These are phyloP conservation scores for Cyprinodon diabolis DNA, from an alignment of 2,797 vertebrate species.

Conservation along the genomic window DNA sequence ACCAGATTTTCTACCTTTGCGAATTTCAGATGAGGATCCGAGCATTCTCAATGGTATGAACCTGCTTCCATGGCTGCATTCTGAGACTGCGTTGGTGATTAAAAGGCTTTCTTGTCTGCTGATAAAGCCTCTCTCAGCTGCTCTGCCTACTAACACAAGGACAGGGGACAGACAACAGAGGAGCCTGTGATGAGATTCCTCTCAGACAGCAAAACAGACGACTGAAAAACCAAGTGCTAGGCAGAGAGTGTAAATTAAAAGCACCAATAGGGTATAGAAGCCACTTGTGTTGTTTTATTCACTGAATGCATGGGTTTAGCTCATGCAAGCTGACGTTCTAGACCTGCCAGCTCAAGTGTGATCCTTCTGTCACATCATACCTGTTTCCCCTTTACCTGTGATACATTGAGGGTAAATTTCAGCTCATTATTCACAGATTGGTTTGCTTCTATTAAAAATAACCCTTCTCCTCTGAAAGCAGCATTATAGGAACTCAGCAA, in stretches of 20 bases:
- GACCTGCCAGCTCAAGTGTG: slow-evolving; percentile 22
- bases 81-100: slow-evolving; percentile 70
- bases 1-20: slow-evolving; percentile 57
- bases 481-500: slow-evolving; percentile 26
- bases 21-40: slow-evolving; percentile 69
- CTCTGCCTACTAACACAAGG: slow-evolving; percentile 42
- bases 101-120: slow-evolving; percentile 67
- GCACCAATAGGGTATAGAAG: slow-evolving; percentile 42
- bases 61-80: slow-evolving; percentile 55
- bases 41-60: slow-evolving; percentile 64
- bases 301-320: slow-evolving; percentile 60
- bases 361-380: slow-evolving; percentile 40
- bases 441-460: slow-evolving; percentile 57
- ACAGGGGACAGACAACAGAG: slow-evolving; percentile 48
- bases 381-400: slow-evolving; percentile 34
- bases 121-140: slow-evolving; percentile 50
- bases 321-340: slow-evolving; percentile 34
- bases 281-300: slow-evolving; percentile 70
- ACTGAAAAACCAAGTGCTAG: slow-evolving; percentile 52
- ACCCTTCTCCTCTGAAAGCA: slow-evolving; percentile 7
- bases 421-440: slow-evolving; percentile 41
- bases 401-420: slow-evolving; percentile 31
- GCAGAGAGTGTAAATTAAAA: slow-evolving; percentile 67
- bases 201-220: slow-evolving; percentile 37
- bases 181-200: slow-evolving; percentile 42